Evolutionary conservation across 37 sponge, comb jelly and placozoan species (phyloP).

Genomic region (Aplysina aerophoba): DNA sequence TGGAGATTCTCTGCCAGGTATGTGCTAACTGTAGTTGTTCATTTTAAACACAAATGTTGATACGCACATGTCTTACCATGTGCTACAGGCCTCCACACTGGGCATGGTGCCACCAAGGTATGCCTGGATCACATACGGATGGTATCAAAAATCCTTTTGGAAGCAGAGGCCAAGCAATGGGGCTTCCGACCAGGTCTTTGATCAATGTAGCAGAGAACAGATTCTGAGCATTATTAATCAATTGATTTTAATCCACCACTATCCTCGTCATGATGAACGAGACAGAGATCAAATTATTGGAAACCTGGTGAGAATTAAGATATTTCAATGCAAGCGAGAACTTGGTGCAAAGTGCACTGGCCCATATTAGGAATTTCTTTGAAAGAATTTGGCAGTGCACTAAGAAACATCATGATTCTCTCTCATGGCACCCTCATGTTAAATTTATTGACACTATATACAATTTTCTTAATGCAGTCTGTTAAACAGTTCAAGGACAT

Average conservation of each 20-base stretch:
- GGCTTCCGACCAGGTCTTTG: not conserved
- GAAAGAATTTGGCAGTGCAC: too few species aligned
- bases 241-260: conserved; percentile 55
- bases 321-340: too few species aligned
- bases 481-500: not conserved
- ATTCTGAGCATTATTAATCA: conserved; percentile 29
- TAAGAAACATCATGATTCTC: too few species aligned
- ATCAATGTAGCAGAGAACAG: conserved; percentile 12
- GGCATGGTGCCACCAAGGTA: conserved; percentile 54
- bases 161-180: not conserved
- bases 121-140: conserved; percentile 54
- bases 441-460: too few species aligned
- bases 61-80: not conserved
- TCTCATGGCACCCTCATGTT: too few species aligned
- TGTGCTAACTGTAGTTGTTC: not conserved
- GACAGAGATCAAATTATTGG: conserved; percentile 26
- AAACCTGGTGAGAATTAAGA: conserved; percentile 22
- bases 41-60: not conserved
- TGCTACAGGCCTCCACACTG: conserved; percentile 43
- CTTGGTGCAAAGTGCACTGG: too few species aligned
- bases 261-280: conserved; percentile 19
- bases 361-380: too few species aligned
- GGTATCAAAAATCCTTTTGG: conserved; percentile 69
- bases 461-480: too few species aligned
- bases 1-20: conserved; percentile 73